Evolutionary conservation across 2,888 invertebrate genomes (phyloP).

Genomic region (Ophioninae sp.): DNA sequence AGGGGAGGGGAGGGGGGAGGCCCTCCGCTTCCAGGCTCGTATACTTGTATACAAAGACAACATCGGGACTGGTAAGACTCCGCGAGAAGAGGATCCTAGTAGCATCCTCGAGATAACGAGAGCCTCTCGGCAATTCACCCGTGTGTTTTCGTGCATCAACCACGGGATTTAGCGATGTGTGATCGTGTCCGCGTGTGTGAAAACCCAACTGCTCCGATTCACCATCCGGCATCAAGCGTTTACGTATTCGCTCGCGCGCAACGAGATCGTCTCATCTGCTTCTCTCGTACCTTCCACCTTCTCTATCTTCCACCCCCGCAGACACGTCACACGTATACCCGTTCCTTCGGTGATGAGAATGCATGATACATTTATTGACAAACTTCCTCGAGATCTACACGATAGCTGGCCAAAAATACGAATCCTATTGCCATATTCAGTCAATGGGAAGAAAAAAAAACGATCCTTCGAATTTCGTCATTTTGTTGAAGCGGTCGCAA

Average conservation of each 20-base stretch:
- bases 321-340: conserved; percentile 36
- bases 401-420: neutral
- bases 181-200: conserved; percentile 25
- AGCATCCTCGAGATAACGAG: conserved; percentile 67
- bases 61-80: conserved; percentile 20
- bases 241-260: conserved; percentile 44
- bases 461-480: neutral
- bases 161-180: conserved; percentile 22
- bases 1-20: conserved; percentile 10
- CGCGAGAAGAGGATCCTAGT: conserved; percentile 63
- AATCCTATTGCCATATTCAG: neutral
- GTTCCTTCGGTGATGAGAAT: conserved; percentile 27
- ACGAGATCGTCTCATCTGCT: conserved; percentile 24
- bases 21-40: conserved; percentile 33
- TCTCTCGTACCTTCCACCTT: conserved; percentile 12
- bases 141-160: conserved; percentile 41
- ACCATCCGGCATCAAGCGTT: conserved; percentile 51
- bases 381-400: conserved; percentile 14
- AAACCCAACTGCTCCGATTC: conserved; percentile 53
- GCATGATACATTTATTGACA: conserved; percentile 1
- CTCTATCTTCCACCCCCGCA: conserved; percentile 26
- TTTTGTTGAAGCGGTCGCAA: neutral
- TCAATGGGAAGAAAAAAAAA: neutral
- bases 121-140: conserved; percentile 46
- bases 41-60: conserved; percentile 1